Conservation (phyloP, 2,888 invertebrate species). For the Ochlodes sylvanus region DNA sequence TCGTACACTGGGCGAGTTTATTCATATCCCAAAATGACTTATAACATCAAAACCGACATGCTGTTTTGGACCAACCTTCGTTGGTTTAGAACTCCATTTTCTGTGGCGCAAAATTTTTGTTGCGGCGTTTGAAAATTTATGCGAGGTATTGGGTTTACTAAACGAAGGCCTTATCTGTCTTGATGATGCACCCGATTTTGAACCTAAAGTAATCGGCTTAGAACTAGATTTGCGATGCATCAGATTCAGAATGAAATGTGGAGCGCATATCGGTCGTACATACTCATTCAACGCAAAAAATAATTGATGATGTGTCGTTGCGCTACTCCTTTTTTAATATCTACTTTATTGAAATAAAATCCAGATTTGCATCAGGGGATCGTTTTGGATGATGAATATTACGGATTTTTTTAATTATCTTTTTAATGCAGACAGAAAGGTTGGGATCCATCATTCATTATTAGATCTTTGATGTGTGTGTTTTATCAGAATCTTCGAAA, state of each 20-base stretch:
- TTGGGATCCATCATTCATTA: too few species aligned
- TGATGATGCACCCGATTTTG: conserved; percentile 32
- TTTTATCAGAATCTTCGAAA: too few species aligned
- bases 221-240: conserved; percentile 18
- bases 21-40: conserved; percentile 14
- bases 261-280: conserved; percentile 31
- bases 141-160: neutral
- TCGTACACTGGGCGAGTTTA: conserved; percentile 32
- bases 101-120: neutral
- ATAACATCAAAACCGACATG: neutral
- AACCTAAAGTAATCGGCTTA: conserved; percentile 14
- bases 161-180: conserved; percentile 20
- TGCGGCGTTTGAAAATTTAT: conserved; percentile 2
- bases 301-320: conserved; percentile 45
- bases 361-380: conserved; percentile 8
- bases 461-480: too few species aligned
- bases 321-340: conserved; percentile 42
- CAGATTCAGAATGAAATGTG: conserved; percentile 33
- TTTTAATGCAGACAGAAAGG: too few species aligned
- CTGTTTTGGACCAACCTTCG: neutral
- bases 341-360: conserved; percentile 40
- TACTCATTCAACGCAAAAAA: conserved; percentile 42
- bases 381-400: conserved; percentile 1
- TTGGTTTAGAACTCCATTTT: conserved; percentile 16
- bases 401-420: too few species aligned